Conservation (phyloP, 2,797 vertebrate genomes). For the Discoglossus pictus region DNA sequence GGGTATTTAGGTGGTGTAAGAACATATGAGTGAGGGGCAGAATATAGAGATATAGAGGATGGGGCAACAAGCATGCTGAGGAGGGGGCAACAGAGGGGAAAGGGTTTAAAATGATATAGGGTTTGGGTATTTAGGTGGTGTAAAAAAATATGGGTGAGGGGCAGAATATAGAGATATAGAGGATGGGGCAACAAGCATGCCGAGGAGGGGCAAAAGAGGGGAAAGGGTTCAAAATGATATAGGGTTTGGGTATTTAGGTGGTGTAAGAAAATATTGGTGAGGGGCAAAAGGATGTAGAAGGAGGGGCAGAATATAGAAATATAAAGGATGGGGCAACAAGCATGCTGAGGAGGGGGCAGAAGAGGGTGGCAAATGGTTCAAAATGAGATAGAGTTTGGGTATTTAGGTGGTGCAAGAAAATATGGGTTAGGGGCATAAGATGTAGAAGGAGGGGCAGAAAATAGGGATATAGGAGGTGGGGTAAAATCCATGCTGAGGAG, state of each 20-base stretch:
- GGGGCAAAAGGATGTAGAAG: not conserved
- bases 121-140: not conserved
- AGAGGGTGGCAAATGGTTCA: too few relatives aligned
- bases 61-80: too few relatives aligned
- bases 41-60: too few relatives aligned
- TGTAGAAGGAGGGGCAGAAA: not conserved
- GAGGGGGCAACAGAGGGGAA: too few relatives aligned
- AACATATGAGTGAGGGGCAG: too few relatives aligned
- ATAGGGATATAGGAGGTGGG: not conserved
- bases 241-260: not conserved
- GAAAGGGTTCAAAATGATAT: too few relatives aligned
- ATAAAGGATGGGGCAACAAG: not conserved
- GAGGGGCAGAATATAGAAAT: not conserved
- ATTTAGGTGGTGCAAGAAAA: not conserved
- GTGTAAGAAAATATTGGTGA: not conserved
- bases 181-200: not conserved
- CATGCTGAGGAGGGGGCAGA: too few relatives aligned
- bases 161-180: not conserved
- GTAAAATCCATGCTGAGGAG: too few relatives aligned
- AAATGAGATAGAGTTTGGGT: not conserved
- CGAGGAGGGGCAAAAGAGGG: too few relatives aligned
- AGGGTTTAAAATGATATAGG: not conserved
- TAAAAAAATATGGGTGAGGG: not conserved
- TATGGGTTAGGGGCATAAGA: not conserved
- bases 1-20: not conserved